Evolutionary conservation across 2,113 vertebrate species (phyloP).

Genomic region (Cephalopholis sonnerati): DNA sequence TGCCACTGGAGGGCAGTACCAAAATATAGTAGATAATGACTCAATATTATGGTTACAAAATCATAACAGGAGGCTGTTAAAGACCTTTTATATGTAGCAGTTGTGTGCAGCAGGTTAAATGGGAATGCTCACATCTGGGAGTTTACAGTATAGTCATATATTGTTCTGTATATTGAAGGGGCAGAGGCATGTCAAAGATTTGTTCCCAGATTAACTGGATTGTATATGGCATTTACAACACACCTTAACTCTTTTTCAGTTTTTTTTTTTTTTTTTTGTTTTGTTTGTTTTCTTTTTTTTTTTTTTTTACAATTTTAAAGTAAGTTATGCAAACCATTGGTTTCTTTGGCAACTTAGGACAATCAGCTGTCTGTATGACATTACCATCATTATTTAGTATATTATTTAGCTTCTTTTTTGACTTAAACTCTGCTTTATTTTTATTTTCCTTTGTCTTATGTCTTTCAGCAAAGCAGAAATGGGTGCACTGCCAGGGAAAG

Average conservation of each 20-base stretch:
- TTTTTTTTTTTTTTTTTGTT: not conserved
- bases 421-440: not conserved
- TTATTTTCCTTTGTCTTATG: constrained; percentile 1
- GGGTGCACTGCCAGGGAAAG: constrained; percentile 61
- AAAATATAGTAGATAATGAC: not conserved
- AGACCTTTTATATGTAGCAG: not conserved
- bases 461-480: constrained; percentile 73
- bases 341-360: not conserved
- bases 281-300: no score
- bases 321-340: not conserved
- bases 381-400: no score
- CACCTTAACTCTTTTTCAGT: not conserved
- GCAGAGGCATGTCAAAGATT: not conserved
- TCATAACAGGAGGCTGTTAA: not conserved
- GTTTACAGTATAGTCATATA: not conserved
- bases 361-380: not conserved
- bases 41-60: not conserved
- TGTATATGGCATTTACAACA: not conserved
- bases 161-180: not conserved
- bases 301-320: not conserved
- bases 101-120: not conserved
- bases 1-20: not conserved
- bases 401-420: not conserved
- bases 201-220: not conserved
- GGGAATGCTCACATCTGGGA: not conserved